Evolutionary conservation across 2,888 invertebrate genomes (phyloP), one percentile per base, ranked within the genome.

Genomic region (Drosophila pseudotalamancana): DNA sequence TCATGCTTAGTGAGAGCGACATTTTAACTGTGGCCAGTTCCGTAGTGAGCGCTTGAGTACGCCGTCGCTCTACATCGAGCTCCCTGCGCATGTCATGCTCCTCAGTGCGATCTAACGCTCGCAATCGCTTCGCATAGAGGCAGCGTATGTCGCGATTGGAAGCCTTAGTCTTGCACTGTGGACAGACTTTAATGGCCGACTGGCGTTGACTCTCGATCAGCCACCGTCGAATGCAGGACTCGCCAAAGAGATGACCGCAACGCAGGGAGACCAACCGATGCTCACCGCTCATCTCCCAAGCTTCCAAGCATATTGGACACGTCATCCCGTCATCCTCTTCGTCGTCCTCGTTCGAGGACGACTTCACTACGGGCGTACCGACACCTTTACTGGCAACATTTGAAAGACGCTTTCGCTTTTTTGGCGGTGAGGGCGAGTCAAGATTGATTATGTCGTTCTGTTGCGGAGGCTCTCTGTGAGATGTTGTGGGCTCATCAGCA

Each of bases 191-290:
- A 65, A 89, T 45, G 77, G 92, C 82, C 1, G 89, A 87, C 50
- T 90, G 89, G 0, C 86, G 80, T 4, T 75, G 69, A 14, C 89
- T 89, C 45, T 91, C 90, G 4, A 59, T 40, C 2, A 91, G 60
- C 91, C 92, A 94, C 63, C 90, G 90, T 1, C 89, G 89, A 49
- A 91, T 93, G 88, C 98, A 98, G 14, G 93, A 93, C 0, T 94
- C 92, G 0, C 99, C 99, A 91, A 98, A 99, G 6, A 98, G 91
- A 91, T 99, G 99, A 0, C 99, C 99, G 90, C 99, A 99, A 87
- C 95, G 95, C 6, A 99, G 91, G 0, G 97, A 95, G n/a, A 95
- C 95, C 2, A 98, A 92, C 50, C 98, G 93, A 90, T 99, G 99
- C 0, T 93, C 94, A 0, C 98, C 98, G 0, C 95, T 94, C 89